phyloP scores from a whole-genome alignment of 2,888 invertebrate species.

The Lamellibrachia columna region DNA sequence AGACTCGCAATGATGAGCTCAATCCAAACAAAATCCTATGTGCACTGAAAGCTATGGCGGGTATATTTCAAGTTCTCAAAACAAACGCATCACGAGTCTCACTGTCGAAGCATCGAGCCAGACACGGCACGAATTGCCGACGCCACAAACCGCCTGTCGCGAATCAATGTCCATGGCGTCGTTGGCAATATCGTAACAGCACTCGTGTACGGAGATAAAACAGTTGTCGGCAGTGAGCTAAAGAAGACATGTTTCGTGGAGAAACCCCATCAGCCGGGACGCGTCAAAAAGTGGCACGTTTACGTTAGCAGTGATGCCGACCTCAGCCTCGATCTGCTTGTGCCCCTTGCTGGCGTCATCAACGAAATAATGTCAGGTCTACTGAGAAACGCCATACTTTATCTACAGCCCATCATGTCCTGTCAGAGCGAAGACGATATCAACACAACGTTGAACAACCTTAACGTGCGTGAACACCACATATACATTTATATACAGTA shows the following conservation, averaged over 20 bases:
- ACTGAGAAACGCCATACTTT: slow-evolving; percentile 39
- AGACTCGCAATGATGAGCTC: slow-evolving; percentile 33
- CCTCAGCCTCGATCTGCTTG: slow-evolving; percentile 40
- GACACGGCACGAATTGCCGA: slow-evolving; percentile 30
- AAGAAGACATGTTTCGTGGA: slow-evolving; percentile 39
- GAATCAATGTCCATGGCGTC: slow-evolving; percentile 36
- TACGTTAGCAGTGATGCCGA: slow-evolving; percentile 33
- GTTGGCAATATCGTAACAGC: slow-evolving; percentile 32
- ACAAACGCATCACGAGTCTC: slow-evolving; percentile 35
- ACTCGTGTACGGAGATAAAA: slow-evolving; percentile 32
- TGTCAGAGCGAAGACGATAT: slow-evolving; percentile 32
- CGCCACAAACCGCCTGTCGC: slow-evolving; percentile 36
- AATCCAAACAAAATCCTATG: slow-evolving; percentile 40
- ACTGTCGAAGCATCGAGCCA: slow-evolving; percentile 30
- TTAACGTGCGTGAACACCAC: slow-evolving; percentile 37
- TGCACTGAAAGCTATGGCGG: slow-evolving; percentile 40
- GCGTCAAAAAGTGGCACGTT: slow-evolving; percentile 30
- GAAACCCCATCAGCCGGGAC: slow-evolving; percentile 21
- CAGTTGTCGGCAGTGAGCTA: slow-evolving; percentile 35
- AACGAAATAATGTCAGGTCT: slow-evolving; percentile 38
- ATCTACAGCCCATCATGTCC: slow-evolving; percentile 38
- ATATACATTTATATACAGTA: no score
- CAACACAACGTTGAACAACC: slow-evolving; percentile 33
- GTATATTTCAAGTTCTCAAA: slow-evolving; percentile 34
- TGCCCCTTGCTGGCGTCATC: slow-evolving; percentile 39